Conservation (phyloP, 2,888 invertebrate species). For the Protonemura montana region DNA sequence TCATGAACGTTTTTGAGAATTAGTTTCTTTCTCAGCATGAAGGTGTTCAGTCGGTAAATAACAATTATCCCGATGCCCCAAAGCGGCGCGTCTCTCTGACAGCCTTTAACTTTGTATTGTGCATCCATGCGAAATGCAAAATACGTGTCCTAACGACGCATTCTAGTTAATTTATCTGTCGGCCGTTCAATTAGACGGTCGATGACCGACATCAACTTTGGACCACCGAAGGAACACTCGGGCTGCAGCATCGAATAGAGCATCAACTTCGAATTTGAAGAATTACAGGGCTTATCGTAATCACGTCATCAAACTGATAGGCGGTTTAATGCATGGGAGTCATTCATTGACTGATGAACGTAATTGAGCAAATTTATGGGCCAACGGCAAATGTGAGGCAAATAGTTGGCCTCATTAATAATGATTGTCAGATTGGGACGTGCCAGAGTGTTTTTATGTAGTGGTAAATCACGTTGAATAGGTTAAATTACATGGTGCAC, state of each 20-base stretch:
- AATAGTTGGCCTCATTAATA: not conserved
- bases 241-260: not conserved
- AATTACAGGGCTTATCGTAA: not conserved
- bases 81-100: not conserved
- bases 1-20: not conserved
- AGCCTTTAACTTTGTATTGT: not conserved
- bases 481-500: not conserved
- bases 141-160: constrained; percentile 24
- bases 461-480: not conserved
- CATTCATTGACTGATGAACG: not conserved
- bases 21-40: not conserved
- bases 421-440: not conserved
- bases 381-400: not conserved
- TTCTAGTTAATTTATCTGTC: not conserved
- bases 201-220: not conserved
- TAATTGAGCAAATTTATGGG: not conserved
- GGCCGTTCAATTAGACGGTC: constrained; percentile 17
- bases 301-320: not conserved
- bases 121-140: constrained; percentile 4
- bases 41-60: not conserved
- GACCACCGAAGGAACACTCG: not conserved
- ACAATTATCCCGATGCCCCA: not conserved
- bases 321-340: not conserved
- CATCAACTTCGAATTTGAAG: not conserved
- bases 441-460: not conserved